Conservation (phyloP, 2,797 vertebrate genomes). For the Trematomus bernacchii region DNA sequence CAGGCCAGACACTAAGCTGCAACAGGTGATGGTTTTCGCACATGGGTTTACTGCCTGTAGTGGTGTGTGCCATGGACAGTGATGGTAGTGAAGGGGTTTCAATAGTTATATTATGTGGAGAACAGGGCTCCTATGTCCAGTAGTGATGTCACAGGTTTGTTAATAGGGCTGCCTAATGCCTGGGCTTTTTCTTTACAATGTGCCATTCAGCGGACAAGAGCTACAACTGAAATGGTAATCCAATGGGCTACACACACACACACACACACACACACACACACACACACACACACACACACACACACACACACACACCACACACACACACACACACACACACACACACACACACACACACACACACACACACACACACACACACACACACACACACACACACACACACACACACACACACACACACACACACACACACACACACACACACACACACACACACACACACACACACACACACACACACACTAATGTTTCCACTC, state of each 20-base stretch:
- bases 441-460: constrained; percentile 41
- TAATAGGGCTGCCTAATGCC: constrained; percentile 66
- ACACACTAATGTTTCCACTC: constrained; percentile 60
- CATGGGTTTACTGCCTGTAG: constrained; percentile 60
- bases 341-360: too few species aligned
- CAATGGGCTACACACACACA: constrained; percentile 1
- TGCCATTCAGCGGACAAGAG: constrained; percentile 69
- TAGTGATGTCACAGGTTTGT: constrained; percentile 81
- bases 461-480: constrained; percentile 24
- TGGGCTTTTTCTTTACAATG: constrained; percentile 74
- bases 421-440: constrained; percentile 38
- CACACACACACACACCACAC: too few species aligned
- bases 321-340: too few species aligned
- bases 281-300: too few species aligned
- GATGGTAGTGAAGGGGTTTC: constrained; percentile 65
- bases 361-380: too few species aligned
- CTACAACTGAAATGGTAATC: constrained; percentile 53
- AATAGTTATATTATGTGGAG: constrained; percentile 81
- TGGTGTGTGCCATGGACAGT: constrained; percentile 63
- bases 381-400: constrained; percentile 33
- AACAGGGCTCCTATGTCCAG: constrained; percentile 81
- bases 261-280: constrained; percentile 28
- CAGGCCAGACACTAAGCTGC: constrained; percentile 76
- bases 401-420: constrained; percentile 8
- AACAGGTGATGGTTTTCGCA: constrained; percentile 81